Percentiles rank a stretch among this genome's conserved stretches.
Conservation (phyloP, 2,113 vertebrate genomes). For the Dipodomys stephensi region DNA sequence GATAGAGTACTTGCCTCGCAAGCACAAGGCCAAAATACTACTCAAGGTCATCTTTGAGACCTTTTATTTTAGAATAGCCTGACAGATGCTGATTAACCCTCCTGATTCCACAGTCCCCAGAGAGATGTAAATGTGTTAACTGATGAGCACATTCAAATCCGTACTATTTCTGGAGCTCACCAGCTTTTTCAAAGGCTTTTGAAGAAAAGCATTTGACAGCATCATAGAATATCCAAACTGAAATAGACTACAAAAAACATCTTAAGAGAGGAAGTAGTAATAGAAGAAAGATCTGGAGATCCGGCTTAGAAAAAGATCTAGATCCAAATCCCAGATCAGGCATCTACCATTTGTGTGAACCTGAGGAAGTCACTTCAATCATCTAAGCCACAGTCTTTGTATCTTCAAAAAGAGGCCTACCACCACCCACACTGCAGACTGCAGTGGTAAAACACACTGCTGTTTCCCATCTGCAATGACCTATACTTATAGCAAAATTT, state of each 20-base stretch:
- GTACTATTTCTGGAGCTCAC: neutral
- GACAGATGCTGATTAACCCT: constrained; percentile 41
- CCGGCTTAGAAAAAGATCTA: neutral
- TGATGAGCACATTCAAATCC: constrained; percentile 9
- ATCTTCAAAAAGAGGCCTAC: neutral
- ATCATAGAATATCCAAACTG: neutral
- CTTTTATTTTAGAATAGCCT: constrained; percentile 6
- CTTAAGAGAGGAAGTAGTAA: neutral
- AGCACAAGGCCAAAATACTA: neutral
- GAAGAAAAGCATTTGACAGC: neutral
- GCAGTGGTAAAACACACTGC: neutral
- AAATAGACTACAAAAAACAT: neutral
- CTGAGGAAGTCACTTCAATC: neutral
- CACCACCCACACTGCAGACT: neutral
- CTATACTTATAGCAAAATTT: neutral
- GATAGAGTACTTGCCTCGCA: no score
- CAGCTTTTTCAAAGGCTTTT: neutral
- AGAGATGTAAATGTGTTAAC: constrained; percentile 42
- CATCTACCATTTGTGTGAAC: neutral
- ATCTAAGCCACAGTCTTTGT: neutral
- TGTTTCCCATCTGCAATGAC: neutral
- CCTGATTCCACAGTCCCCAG: neutral
- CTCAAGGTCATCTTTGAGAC: constrained; percentile 30
- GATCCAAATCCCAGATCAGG: neutral
- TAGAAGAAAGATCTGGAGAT: neutral